Conservation (phyloP, 2,888 invertebrate species). For the Chesias legatella region DNA sequence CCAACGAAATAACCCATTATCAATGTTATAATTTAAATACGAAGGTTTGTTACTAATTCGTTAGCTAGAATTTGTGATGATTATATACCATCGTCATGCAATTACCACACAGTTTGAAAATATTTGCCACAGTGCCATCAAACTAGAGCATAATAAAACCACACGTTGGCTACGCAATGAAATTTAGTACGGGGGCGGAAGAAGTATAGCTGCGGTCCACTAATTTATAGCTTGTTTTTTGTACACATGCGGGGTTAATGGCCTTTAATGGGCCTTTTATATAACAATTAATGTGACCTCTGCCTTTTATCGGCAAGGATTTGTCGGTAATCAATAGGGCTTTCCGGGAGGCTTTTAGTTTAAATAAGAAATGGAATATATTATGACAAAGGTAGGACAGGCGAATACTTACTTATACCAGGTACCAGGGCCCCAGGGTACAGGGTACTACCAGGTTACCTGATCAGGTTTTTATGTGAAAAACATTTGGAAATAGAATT, state of each 20-base stretch:
- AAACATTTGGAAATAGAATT: too few species aligned
- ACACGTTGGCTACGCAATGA: constrained; percentile 39
- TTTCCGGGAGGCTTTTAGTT: constrained; percentile 12
- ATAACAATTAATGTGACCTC: constrained; percentile 60
- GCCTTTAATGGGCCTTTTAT: constrained; percentile 69
- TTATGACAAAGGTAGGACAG: too few species aligned
- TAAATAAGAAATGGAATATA: neutral
- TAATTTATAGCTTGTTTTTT: constrained; percentile 77
- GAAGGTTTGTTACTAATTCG: too few species aligned
- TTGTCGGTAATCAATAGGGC: constrained; percentile 33
- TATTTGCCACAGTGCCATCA: constrained; percentile 5
- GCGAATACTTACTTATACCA: too few species aligned
- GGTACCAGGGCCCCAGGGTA: too few species aligned
- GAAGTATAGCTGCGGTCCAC: constrained; percentile 61
- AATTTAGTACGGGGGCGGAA: constrained; percentile 51
- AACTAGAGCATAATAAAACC: constrained; percentile 24
- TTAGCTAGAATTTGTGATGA: too few species aligned
- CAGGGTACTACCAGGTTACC: too few species aligned
- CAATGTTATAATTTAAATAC: too few species aligned
- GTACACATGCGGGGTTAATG: constrained; percentile 62
- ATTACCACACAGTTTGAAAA: too few species aligned
- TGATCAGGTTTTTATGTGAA: too few species aligned
- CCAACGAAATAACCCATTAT: too few species aligned
- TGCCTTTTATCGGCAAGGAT: constrained; percentile 37
- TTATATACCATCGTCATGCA: too few species aligned